Evolutionary conservation across 2,113 vertebrate species (phyloP).

Genomic region (Eulacestoma nigropectus): DNA sequence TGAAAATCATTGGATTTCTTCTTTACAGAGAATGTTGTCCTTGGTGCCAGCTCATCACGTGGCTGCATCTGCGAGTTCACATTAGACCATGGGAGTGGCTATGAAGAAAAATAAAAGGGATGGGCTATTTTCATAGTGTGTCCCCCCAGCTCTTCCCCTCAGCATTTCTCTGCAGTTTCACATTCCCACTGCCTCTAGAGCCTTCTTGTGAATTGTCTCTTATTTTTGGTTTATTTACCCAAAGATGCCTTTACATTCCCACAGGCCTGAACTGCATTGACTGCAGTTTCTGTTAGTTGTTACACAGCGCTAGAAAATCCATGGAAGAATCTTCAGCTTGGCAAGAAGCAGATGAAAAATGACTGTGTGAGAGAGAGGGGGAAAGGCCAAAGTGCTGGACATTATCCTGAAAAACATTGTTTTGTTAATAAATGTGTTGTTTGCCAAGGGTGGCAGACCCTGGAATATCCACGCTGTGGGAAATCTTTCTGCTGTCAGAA

Average conservation of each 20-base stretch:
- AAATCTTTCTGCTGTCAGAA: not conserved
- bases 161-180: not conserved
- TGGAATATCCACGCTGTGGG: not conserved
- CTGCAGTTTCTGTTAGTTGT: not conserved
- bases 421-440: not conserved
- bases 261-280: not conserved
- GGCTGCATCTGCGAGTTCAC: not conserved
- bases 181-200: not conserved
- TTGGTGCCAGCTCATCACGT: not conserved
- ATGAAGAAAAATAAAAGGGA: not conserved
- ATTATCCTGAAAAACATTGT: not conserved
- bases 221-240: conserved; percentile 17
- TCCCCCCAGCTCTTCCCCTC: not conserved
- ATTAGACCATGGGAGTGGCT: not conserved
- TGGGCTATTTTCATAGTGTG: not conserved
- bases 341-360: not conserved
- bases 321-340: not conserved
- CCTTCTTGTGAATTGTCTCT: not conserved
- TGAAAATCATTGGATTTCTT: not conserved
- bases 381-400: not conserved
- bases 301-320: not conserved
- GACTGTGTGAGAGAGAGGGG: not conserved
- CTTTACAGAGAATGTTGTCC: not conserved
- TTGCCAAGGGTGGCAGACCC: not conserved
- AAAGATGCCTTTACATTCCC: not conserved